Conservation (phyloP, 2,113 vertebrate genomes). For the Campylorhamphus procurvoides region DNA sequence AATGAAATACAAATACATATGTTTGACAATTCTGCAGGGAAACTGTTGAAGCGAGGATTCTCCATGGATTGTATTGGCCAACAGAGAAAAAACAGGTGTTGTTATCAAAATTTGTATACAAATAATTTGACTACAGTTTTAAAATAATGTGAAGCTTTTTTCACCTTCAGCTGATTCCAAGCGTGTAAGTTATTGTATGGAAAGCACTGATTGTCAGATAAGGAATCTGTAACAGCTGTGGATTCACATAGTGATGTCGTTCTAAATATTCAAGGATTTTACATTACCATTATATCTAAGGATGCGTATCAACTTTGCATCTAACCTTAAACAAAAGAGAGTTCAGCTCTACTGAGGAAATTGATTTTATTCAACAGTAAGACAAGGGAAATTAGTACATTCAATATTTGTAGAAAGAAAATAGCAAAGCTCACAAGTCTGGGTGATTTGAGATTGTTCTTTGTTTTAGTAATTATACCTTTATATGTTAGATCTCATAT, state of each 20-base stretch:
- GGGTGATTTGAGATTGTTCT: constrained; percentile 78
- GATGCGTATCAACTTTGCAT: constrained; percentile 74
- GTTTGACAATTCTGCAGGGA: constrained; percentile 81
- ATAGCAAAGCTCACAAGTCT: constrained; percentile 78
- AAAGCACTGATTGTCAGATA: constrained; percentile 71
- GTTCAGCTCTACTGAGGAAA: constrained; percentile 81
- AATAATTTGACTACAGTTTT: constrained; percentile 76
- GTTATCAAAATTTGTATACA: constrained; percentile 77
- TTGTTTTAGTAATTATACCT: constrained; percentile 83
- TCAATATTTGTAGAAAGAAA: constrained; percentile 85
- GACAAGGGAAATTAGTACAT: constrained; percentile 83
- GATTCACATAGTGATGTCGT: constrained; percentile 60
- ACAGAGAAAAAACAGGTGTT: constrained; percentile 81
- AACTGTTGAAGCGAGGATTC: constrained; percentile 75
- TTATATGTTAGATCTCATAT: constrained; percentile 75
- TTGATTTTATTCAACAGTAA: constrained; percentile 82
- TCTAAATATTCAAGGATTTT: constrained; percentile 78
- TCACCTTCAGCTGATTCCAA: constrained; percentile 58
- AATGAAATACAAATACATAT: constrained; percentile 87
- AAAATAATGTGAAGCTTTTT: constrained; percentile 71
- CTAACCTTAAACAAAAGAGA: constrained; percentile 81
- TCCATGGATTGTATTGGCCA: constrained; percentile 75
- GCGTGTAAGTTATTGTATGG: constrained; percentile 66
- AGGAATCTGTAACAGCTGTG: constrained; percentile 64
- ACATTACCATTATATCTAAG: constrained; percentile 70